Conservation (phyloP, 2,797 vertebrate genomes). For the Spinus pinus region DNA sequence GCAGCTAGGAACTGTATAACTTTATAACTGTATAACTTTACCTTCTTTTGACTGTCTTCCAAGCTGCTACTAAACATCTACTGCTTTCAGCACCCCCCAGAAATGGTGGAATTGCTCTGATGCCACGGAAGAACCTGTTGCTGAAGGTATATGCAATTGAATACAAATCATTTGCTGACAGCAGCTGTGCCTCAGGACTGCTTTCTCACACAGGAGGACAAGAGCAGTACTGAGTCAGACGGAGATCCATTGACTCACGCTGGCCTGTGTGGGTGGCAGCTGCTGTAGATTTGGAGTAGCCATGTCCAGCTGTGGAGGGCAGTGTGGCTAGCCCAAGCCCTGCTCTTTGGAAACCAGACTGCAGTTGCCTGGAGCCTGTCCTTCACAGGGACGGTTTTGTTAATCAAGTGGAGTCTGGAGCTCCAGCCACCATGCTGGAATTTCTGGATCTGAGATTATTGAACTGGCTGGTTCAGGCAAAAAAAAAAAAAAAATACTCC, state of each 20-base stretch:
- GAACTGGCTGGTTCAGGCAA: neutral
- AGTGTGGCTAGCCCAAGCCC: neutral
- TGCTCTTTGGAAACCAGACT: conserved; percentile 31
- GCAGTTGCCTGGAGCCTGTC: neutral
- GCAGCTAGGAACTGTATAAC: neutral
- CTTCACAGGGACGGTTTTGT: neutral
- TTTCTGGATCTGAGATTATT: neutral
- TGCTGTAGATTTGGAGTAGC: neutral
- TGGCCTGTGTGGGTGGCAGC: conserved; percentile 33
- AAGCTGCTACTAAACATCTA: neutral
- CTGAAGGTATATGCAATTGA: neutral
- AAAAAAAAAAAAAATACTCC: neutral
- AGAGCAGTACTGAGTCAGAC: neutral
- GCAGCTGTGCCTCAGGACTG: neutral
- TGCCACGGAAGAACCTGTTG: neutral
- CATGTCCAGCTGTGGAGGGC: conserved; percentile 27
- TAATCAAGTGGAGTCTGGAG: conserved; percentile 7
- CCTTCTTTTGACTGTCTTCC: neutral
- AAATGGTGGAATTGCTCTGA: neutral
- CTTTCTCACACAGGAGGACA: neutral
- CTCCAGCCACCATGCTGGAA: neutral
- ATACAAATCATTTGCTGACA: neutral
- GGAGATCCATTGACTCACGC: neutral
- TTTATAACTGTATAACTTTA: neutral
- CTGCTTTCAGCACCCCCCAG: neutral